A percentile compares a stretch with the other conserved stretches of the same genome.
Conservation (phyloP, 2,888 invertebrate species). For the Conops quadrifasciatus region DNA sequence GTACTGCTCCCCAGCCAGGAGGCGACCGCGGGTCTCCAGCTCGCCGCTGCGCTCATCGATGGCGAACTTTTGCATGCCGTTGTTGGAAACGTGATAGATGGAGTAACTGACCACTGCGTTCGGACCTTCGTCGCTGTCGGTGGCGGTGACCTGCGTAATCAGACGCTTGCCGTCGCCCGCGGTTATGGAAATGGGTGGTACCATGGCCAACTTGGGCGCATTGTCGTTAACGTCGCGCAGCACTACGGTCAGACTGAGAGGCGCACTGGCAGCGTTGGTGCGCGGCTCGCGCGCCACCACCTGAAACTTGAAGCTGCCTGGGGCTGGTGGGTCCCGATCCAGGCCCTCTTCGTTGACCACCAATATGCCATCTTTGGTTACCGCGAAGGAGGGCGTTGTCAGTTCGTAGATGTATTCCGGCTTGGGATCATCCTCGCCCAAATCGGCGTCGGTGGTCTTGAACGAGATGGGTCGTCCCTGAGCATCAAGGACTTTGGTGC, state of each 20-base stretch:
- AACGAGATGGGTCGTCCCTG: conserved; percentile 75
- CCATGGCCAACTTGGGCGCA: conserved; percentile 80
- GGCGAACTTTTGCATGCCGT: conserved; percentile 84
- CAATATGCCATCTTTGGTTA: conserved; percentile 76
- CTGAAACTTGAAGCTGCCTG: conserved; percentile 85
- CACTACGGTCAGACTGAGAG: conserved; percentile 79
- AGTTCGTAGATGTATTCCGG: conserved; percentile 84
- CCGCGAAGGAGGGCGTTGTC: conserved; percentile 83
- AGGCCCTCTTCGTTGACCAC: conserved; percentile 84
- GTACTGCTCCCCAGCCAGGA: conserved; percentile 88
- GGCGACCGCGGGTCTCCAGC: conserved; percentile 79
- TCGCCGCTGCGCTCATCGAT: conserved; percentile 83
- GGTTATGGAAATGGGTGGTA: conserved; percentile 82
- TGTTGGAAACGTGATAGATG: conserved; percentile 91
- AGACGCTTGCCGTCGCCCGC: conserved; percentile 77
- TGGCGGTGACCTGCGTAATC: conserved; percentile 77
- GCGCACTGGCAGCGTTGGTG: conserved; percentile 83
- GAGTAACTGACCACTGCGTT: conserved; percentile 85
- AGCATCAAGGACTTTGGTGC: conserved; percentile 79
- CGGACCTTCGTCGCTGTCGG: conserved; percentile 85
- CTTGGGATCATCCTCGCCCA: conserved; percentile 82
- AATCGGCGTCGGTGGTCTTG: conserved; percentile 83
- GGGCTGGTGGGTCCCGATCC: conserved; percentile 87
- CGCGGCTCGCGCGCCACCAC: conserved; percentile 84
- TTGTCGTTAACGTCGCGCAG: conserved; percentile 88